Evolutionary conservation across 2,113 vertebrate genomes (phyloP).

Genomic region (Pontoporia blainvillei): DNA sequence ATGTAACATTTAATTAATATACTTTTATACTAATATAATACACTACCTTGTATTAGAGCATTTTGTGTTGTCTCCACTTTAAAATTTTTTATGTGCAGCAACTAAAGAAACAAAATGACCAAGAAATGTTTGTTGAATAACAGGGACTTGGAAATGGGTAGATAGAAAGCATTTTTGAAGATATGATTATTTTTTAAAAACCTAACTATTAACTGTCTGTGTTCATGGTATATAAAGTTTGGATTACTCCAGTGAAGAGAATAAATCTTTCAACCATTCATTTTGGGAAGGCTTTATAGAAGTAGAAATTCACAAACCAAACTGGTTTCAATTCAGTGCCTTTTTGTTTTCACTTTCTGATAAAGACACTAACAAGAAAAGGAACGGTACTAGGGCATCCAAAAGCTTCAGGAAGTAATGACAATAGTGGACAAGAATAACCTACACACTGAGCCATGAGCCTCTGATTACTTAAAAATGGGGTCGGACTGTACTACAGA

Average conservation of each 20-base stretch:
- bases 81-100: background rate
- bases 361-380: slow-evolving; percentile 14
- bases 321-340: background rate
- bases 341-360: slow-evolving; percentile 14
- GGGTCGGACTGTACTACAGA: background rate
- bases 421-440: slow-evolving; percentile 8
- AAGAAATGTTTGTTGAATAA: background rate
- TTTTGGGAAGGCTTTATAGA: background rate
- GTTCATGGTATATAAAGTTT: background rate
- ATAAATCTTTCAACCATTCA: background rate
- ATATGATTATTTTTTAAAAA: background rate
- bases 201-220: background rate
- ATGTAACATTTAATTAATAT: background rate
- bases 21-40: background rate
- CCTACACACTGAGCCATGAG: background rate
- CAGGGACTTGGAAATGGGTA: background rate
- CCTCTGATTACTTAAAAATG: slow-evolving; percentile 37
- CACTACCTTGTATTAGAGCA: background rate
- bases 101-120: background rate
- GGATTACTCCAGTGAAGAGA: background rate
- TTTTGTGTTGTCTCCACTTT: background rate
- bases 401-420: background rate
- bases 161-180: slow-evolving; percentile 4
- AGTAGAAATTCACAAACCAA: background rate
- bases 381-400: background rate